Evolutionary conservation across 2,888 invertebrate genomes (phyloP).

Genomic region (Rhamnusium bicolor): DNA sequence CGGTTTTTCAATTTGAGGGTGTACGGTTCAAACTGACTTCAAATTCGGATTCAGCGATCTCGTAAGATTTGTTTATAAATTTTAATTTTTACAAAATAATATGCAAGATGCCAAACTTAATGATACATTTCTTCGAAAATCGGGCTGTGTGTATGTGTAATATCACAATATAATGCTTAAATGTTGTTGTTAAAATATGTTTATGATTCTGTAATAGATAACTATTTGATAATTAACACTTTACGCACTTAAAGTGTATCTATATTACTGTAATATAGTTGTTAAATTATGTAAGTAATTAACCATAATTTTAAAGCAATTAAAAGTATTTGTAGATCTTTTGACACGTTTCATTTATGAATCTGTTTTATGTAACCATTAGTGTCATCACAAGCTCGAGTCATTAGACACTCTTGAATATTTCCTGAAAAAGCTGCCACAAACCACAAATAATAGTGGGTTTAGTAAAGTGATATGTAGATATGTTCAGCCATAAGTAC

Average conservation of each 20-base stretch:
- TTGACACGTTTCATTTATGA: slow-evolving; percentile 6
- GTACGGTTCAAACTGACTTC: no score
- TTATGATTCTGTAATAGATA: background rate
- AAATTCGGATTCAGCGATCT: no score
- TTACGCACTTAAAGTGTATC: background rate
- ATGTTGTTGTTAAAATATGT: background rate
- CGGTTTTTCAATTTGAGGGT: no score
- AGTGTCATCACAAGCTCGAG: slow-evolving; percentile 26
- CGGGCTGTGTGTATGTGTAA: no score
- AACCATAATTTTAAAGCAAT: background rate
- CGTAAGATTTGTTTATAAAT: no score
- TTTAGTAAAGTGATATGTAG: slow-evolving; percentile 25
- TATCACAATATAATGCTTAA: no score
- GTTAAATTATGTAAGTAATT: background rate
- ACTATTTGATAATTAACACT: background rate
- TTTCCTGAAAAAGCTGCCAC: slow-evolving; percentile 23
- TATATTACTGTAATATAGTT: background rate
- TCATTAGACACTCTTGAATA: slow-evolving; percentile 12
- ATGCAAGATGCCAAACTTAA: no score
- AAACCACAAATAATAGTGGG: slow-evolving; percentile 6
- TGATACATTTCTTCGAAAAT: no score
- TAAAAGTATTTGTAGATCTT: slow-evolving; percentile 8
- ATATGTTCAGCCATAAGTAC: slow-evolving; percentile 12
- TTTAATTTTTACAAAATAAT: no score
- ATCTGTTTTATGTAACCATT: slow-evolving; percentile 25